Conservation (phyloP, 2,797 vertebrate genomes). For the Falco naumanni region DNA sequence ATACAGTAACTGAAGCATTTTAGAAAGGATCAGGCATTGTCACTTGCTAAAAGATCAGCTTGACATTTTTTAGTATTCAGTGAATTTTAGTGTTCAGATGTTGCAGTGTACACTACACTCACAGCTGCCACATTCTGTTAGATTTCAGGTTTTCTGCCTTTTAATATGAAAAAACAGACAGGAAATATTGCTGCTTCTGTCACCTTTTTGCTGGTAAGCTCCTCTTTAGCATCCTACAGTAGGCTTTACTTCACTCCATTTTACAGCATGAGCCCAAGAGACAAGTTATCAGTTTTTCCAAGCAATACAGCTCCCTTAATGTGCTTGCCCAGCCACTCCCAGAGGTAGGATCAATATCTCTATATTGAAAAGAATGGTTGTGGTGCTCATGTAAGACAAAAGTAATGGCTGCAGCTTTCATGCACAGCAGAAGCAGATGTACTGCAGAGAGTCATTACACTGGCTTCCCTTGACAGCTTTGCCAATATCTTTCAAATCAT, state of each 20-base stretch:
- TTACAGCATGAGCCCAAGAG: not conserved
- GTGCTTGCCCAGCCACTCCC: not conserved
- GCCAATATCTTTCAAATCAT: not conserved
- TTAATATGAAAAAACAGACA: not conserved
- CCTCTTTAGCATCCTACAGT: not conserved
- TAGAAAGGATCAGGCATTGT: not conserved
- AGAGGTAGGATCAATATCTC: constrained; percentile 10
- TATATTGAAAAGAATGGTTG: constrained; percentile 24
- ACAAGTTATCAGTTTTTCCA: not conserved
- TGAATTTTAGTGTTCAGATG: not conserved
- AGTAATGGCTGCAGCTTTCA: not conserved
- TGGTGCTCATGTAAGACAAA: not conserved
- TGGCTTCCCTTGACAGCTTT: not conserved
- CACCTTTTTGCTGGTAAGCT: not conserved
- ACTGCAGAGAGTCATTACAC: not conserved
- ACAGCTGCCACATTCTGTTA: not conserved
- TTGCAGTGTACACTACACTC: not conserved
- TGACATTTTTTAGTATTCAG: not conserved
- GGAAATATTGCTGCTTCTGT: not conserved
- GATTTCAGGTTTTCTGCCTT: not conserved
- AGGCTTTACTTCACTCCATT: not conserved
- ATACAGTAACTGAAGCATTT: not conserved
- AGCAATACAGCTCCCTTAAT: not conserved
- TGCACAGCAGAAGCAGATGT: not conserved
- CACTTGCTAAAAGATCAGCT: not conserved